A percentile compares a stretch with the other conserved stretches of the same genome.
phyloP scores from a whole-genome alignment of 2,888 invertebrate genomes.

The Flexamia atlantica region DNA sequence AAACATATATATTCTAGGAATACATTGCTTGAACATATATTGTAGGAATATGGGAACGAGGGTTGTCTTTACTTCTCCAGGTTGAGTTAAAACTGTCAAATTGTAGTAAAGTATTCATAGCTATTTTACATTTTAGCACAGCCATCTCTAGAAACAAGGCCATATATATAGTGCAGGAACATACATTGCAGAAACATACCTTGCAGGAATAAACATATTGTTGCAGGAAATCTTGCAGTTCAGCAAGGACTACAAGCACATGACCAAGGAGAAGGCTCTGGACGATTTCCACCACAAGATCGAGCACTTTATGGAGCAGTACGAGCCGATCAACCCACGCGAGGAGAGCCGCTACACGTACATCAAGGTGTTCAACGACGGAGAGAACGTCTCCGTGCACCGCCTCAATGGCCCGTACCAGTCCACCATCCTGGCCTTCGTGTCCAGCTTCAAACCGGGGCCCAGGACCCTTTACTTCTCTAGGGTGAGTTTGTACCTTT shows the following conservation, averaged over 20 bases:
- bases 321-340: conserved; percentile 85
- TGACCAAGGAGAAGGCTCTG: conserved; percentile 87
- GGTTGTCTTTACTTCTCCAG: no score
- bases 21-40: no score
- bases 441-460: conserved; percentile 90
- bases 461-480: conserved; percentile 94
- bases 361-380: conserved; percentile 78
- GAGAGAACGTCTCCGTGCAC: conserved; percentile 84
- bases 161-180: no score
- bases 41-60: no score
- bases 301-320: conserved; percentile 89
- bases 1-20: no score
- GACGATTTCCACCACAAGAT: conserved; percentile 90
- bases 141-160: no score
- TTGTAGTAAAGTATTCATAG: no score
- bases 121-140: no score
- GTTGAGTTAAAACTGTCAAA: no score
- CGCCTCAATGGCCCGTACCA: conserved; percentile 89
- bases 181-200: no score
- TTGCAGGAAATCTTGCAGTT: conserved; percentile 86
- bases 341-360: conserved; percentile 76
- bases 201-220: not conserved
- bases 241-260: conserved; percentile 91
- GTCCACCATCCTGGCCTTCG: conserved; percentile 90
- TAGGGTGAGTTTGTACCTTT: conserved; percentile 80